A percentile compares a stretch with the other conserved stretches of the same genome.
Conservation (phyloP, 2,888 invertebrate genomes). For the Lycaena phlaeas region DNA sequence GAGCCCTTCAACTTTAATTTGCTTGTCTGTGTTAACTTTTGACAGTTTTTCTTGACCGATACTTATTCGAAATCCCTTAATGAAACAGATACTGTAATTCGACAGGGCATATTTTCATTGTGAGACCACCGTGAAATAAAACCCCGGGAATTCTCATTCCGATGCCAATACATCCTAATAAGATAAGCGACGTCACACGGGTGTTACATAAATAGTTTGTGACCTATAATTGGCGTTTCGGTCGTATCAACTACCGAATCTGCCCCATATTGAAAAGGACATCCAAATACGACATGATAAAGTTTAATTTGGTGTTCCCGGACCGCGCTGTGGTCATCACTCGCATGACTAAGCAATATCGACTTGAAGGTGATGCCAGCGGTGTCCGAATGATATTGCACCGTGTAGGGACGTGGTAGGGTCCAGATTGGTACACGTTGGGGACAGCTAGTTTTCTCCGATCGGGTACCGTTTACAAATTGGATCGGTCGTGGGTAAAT, state of each 20-base stretch:
- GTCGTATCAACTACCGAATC: slow-evolving; percentile 20
- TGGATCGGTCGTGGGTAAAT: slow-evolving; percentile 68
- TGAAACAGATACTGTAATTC: no score
- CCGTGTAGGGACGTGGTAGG: slow-evolving; percentile 19
- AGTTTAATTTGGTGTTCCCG: slow-evolving; percentile 27
- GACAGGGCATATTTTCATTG: no score
- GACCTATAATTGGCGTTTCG: slow-evolving; percentile 68
- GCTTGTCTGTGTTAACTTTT: no score
- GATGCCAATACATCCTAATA: slow-evolving; percentile 70
- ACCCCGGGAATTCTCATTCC: slow-evolving; percentile 31
- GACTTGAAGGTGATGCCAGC: slow-evolving; percentile 48
- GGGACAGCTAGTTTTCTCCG: slow-evolving; percentile 48
- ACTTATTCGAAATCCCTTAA: no score
- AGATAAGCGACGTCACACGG: slow-evolving; percentile 69
- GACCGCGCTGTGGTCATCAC: slow-evolving; percentile 54
- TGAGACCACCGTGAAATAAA: slow-evolving; percentile 8
- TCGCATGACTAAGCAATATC: slow-evolving; percentile 71
- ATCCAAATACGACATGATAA: slow-evolving; percentile 25
- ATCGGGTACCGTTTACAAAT: slow-evolving; percentile 66
- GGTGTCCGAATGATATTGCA: slow-evolving; percentile 5
- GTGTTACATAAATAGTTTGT: slow-evolving; percentile 71
- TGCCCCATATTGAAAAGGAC: slow-evolving; percentile 23
- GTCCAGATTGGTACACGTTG: slow-evolving; percentile 25
- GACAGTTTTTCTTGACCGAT: no score
- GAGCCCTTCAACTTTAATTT: no score